Conservation (phyloP, 2,113 vertebrate genomes). For the Alethe diademata region DNA sequence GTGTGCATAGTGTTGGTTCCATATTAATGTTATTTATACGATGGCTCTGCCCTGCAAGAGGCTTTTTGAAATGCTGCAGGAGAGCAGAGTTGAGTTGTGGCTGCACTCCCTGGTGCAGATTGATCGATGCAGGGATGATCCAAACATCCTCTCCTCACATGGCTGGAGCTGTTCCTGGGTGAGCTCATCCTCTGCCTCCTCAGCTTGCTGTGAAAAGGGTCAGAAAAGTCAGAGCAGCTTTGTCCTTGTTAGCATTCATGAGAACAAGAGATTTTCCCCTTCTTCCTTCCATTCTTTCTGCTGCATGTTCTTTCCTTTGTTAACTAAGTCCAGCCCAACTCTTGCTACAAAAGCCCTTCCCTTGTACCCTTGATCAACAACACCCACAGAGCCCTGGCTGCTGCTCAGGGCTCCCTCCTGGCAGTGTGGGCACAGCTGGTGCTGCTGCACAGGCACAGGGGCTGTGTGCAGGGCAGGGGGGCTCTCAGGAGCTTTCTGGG, state of each 20-base stretch:
- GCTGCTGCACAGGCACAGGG: not conserved
- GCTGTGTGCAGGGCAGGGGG: not conserved
- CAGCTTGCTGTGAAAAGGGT: not conserved
- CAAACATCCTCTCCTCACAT: not conserved
- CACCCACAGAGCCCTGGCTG: not conserved
- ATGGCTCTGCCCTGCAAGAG: not conserved
- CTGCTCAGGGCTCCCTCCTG: not conserved
- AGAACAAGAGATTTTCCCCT: not conserved
- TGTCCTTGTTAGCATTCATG: not conserved
- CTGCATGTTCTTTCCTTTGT: not conserved
- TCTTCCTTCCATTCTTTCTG: not conserved
- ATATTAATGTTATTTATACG: not conserved
- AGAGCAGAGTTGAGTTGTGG: not conserved
- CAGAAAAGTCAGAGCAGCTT: not conserved
- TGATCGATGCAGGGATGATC: not conserved
- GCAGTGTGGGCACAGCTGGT: fast-evolving
- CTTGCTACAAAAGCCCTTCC: not conserved
- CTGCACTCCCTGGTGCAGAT: not conserved
- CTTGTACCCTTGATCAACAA: no score
- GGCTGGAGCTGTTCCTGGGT: not conserved
- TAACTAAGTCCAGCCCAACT: not conserved
- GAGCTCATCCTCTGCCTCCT: not conserved
- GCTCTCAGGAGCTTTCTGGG: not conserved
- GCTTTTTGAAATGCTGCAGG: not conserved
- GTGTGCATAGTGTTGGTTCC: not conserved